A percentile compares a stretch with the other conserved stretches of the same genome.
These are phyloP conservation scores for Tenthredo mesomela DNA, from an alignment of 2,888 invertebrate species.

Conservation along the genomic window DNA sequence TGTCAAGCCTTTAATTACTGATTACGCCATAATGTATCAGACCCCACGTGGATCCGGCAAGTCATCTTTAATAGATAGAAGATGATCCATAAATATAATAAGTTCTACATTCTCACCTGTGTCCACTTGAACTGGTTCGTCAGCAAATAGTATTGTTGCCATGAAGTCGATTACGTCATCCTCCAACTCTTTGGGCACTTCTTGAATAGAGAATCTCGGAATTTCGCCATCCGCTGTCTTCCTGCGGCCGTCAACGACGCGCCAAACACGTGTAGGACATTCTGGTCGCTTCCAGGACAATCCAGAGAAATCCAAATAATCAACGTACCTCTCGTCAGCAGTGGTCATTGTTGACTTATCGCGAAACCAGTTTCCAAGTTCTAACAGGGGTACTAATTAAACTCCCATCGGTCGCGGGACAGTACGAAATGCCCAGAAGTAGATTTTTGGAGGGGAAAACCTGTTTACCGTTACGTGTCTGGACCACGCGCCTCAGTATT, in stretches of 20 bases:
- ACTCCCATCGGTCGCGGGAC: background rate
- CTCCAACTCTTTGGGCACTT: constrained; percentile 70
- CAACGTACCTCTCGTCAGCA: constrained; percentile 1
- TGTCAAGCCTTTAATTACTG: background rate
- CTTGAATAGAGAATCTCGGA: constrained; percentile 69
- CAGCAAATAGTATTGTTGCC: background rate
- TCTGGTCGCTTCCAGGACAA: constrained; percentile 59
- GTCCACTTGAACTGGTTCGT: background rate
- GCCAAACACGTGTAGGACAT: constrained; percentile 69
- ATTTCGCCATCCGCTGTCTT: constrained; percentile 45
- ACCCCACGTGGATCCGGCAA: background rate
- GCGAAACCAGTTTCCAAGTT: background rate
- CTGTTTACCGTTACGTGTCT: background rate
- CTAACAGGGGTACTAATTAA: background rate
- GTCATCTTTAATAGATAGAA: no score
- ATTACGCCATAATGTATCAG: background rate
- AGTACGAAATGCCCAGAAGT: background rate
- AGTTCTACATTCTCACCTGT: constrained; percentile 10
- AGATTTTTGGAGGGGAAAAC: background rate
- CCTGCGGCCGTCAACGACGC: constrained; percentile 61
- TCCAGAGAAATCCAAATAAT: background rate
- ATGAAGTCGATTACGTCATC: constrained; percentile 66
- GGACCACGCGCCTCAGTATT: background rate
- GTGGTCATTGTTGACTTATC: background rate
- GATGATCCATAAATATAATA: no score